These are phyloP conservation scores for Synergus gifuensis DNA, from an alignment of 2,888 invertebrate species.

Conservation along the genomic window DNA sequence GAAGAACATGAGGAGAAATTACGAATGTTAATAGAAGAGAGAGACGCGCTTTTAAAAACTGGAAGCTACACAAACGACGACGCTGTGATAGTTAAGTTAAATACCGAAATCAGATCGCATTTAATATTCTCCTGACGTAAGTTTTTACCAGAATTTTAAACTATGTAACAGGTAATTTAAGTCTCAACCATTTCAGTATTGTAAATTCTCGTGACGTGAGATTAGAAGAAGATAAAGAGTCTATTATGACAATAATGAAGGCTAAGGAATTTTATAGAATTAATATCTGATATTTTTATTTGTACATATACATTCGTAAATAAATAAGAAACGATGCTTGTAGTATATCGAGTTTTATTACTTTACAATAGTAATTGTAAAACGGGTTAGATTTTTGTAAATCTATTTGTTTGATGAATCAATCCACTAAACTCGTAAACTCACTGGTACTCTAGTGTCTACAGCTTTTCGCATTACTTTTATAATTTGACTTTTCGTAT, in stretches of 20 bases:
- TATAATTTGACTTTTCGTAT: too few species aligned
- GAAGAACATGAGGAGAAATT: conserved; percentile 78
- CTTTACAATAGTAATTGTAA: not conserved
- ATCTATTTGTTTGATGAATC: too few species aligned
- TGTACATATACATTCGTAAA: conserved; percentile 1
- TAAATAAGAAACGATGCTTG: not conserved
- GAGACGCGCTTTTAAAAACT: conserved; percentile 79
- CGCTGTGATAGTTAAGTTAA: conserved; percentile 78
- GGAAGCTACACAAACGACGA: conserved; percentile 79
- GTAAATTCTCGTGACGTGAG: not conserved
- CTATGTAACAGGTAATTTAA: not conserved
- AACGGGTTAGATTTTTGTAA: not conserved
- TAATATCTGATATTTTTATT: conserved; percentile 6
- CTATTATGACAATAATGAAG: not conserved
- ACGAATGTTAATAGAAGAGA: conserved; percentile 78
- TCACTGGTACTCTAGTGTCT: too few species aligned
- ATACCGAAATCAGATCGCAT: conserved; percentile 79
- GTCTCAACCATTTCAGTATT: not conserved
- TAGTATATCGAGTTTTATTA: not conserved
- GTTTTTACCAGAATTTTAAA: not conserved
- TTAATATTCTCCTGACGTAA: conserved; percentile 66
- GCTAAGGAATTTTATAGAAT: not conserved
- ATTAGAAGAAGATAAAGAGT: not conserved
- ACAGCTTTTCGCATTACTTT: too few species aligned
- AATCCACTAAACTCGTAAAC: too few species aligned